Evolutionary conservation across 2,797 vertebrate species (phyloP).

Genomic region (Phataginus tetradactyla): DNA sequence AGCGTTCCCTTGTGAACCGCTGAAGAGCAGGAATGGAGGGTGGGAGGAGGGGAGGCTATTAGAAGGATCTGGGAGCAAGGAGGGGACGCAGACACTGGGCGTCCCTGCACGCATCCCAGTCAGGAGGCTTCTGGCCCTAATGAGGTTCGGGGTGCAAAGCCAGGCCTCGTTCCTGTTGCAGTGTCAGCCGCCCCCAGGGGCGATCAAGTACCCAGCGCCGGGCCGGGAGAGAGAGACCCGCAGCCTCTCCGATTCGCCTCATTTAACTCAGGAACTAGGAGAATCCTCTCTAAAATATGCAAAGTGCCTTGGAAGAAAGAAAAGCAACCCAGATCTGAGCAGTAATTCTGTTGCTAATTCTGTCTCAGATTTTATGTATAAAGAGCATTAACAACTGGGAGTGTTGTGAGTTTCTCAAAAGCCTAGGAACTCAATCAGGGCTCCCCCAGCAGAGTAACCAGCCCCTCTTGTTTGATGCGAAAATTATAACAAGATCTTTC

Average conservation of each 20-base stretch:
- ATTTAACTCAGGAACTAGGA: background rate
- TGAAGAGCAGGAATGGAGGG: background rate
- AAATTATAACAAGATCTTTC: slow-evolving; percentile 28
- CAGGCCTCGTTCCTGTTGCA: background rate
- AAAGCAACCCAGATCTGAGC: background rate
- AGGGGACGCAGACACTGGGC: background rate
- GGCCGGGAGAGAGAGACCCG: background rate
- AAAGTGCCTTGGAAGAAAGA: background rate
- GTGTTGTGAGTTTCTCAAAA: slow-evolving; percentile 47
- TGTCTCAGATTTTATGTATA: slow-evolving; percentile 17
- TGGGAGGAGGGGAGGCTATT: background rate
- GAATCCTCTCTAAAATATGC: slow-evolving; percentile 26
- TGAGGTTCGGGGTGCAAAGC: background rate
- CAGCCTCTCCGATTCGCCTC: background rate
- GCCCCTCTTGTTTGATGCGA: slow-evolving; percentile 44
- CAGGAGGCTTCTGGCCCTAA: fast-evolving
- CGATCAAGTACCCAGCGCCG: background rate
- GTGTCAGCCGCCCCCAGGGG: background rate
- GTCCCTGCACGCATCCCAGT: fast-evolving
- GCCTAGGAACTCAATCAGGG: slow-evolving; percentile 26
- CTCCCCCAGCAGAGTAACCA: background rate
- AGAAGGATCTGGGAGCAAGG: background rate
- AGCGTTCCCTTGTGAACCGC: background rate
- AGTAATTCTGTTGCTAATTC: slow-evolving; percentile 57
- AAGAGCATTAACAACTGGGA: slow-evolving; percentile 19